These are phyloP conservation scores for Drosophila ezoana DNA, from an alignment of 2,888 invertebrate genomes.

Conservation along the genomic window DNA sequence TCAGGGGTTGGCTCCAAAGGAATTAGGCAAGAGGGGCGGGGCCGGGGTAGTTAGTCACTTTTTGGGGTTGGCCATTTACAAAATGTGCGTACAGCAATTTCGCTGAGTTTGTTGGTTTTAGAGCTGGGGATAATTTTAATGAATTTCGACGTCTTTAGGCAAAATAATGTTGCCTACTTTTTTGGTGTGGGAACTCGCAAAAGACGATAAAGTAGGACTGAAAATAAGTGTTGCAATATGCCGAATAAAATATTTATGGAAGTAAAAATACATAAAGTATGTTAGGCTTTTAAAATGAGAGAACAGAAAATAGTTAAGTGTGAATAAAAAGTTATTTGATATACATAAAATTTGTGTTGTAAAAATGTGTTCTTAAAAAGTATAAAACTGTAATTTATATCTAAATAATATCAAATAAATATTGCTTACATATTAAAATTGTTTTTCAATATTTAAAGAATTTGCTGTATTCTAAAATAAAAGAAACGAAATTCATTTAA, in stretches of 20 bases:
- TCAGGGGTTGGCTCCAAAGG: conserved; percentile 18
- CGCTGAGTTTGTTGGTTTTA: conserved; percentile 30
- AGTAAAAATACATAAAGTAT: background rate
- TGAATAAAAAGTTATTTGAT: background rate
- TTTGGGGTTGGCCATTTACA: conserved; percentile 63
- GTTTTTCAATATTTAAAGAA: too few species aligned
- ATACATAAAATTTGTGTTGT: too few species aligned
- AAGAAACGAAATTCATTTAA: too few species aligned
- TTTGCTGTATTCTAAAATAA: too few species aligned
- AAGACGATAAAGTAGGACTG: background rate
- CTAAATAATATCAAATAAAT: too few species aligned
- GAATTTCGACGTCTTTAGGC: conserved; percentile 63
- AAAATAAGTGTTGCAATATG: conserved; percentile 11
- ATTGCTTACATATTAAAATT: too few species aligned
- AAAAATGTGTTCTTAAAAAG: too few species aligned
- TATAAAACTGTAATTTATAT: too few species aligned
- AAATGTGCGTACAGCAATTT: conserved; percentile 73
- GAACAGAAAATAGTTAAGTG: background rate
- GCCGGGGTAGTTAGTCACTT: conserved; percentile 6
- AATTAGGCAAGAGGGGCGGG: conserved; percentile 18
- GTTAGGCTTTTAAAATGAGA: background rate
- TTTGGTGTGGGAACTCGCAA: background rate
- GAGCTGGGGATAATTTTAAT: conserved; percentile 56
- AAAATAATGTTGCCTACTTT: conserved; percentile 59
- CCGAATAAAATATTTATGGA: conserved; percentile 3